These are phyloP conservation scores for Cherax quadricarinatus DNA, from an alignment of 1,140 invertebrate species.

Conservation along the genomic window DNA sequence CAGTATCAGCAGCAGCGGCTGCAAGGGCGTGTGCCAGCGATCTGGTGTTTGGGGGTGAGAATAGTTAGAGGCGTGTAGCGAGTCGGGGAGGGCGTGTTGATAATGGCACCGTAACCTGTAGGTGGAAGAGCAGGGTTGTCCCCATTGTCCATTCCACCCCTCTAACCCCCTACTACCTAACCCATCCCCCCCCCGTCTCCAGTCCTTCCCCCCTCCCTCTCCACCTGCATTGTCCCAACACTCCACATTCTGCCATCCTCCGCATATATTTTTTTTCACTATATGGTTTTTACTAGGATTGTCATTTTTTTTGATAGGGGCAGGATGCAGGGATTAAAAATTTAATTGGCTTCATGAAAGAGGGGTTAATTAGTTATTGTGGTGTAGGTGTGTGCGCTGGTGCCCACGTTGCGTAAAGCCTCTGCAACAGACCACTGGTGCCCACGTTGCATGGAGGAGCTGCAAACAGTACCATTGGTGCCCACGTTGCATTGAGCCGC, in stretches of 20 bases:
- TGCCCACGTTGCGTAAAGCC: neutral
- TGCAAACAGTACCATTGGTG: neutral
- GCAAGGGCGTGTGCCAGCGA: too few species aligned
- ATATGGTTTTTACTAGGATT: too few species aligned
- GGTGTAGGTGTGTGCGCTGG: neutral
- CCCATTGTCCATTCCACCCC: neutral
- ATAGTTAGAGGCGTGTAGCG: neutral
- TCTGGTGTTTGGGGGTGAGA: neutral
- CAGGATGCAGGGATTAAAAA: too few species aligned
- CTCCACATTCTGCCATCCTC: too few species aligned
- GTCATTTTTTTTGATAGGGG: too few species aligned
- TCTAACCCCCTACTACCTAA: neutral
- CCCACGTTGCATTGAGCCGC: neutral
- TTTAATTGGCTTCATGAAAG: neutral
- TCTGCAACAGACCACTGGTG: neutral
- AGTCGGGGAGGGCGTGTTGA: neutral
- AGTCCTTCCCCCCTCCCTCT: neutral
- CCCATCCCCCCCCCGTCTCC: too few species aligned
- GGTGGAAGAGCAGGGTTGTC: neutral
- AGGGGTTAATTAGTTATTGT: neutral
- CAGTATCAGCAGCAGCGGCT: neutral
- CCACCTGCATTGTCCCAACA: neutral
- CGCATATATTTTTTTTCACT: neutral
- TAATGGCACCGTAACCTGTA: constrained; percentile 6
- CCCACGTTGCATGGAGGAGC: neutral